phyloP scores from a whole-genome alignment of 2,113 vertebrate species.

The Brachyistius frenatus region DNA sequence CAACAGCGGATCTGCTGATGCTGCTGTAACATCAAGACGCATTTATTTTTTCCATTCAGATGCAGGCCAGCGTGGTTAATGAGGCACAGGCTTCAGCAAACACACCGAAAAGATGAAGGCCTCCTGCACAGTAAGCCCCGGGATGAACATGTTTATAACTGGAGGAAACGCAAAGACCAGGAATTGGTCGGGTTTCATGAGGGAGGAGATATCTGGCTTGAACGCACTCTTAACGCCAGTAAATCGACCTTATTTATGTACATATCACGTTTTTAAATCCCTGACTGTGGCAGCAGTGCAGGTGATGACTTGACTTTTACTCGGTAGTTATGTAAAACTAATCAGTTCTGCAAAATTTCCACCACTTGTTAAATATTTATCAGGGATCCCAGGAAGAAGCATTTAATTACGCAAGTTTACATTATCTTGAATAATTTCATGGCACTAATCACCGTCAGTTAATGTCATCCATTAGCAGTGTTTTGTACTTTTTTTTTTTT shows the following conservation, averaged over 20 bases:
- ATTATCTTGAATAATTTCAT: slow-evolving; percentile 53
- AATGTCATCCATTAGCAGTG: slow-evolving; percentile 52
- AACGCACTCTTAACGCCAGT: neutral
- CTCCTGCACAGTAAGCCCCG: slow-evolving; percentile 9
- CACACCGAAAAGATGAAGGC: slow-evolving; percentile 12
- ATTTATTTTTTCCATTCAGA: neutral
- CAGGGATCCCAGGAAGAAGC: slow-evolving; percentile 8
- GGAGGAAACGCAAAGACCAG: slow-evolving; percentile 16
- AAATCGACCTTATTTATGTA: neutral
- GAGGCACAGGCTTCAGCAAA: slow-evolving; percentile 40
- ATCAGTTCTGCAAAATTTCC: no score
- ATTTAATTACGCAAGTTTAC: slow-evolving; percentile 61
- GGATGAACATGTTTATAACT: slow-evolving; percentile 37
- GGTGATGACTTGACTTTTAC: no score
- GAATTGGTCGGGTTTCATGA: neutral
- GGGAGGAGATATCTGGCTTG: neutral
- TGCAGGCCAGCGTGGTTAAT: slow-evolving; percentile 25
- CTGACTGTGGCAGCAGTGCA: no score
- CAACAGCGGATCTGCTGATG: neutral
- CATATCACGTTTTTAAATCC: no score
- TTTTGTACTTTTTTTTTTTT: slow-evolving; percentile 20
- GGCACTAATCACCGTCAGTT: slow-evolving; percentile 39
- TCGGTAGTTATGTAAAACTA: no score
- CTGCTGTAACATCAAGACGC: slow-evolving; percentile 4
- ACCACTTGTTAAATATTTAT: slow-evolving; percentile 38